Percentiles rank a stretch among this genome's conserved stretches.
Conservation (phyloP, 2,113 vertebrate genomes). For the Solenodon paradoxus region DNA sequence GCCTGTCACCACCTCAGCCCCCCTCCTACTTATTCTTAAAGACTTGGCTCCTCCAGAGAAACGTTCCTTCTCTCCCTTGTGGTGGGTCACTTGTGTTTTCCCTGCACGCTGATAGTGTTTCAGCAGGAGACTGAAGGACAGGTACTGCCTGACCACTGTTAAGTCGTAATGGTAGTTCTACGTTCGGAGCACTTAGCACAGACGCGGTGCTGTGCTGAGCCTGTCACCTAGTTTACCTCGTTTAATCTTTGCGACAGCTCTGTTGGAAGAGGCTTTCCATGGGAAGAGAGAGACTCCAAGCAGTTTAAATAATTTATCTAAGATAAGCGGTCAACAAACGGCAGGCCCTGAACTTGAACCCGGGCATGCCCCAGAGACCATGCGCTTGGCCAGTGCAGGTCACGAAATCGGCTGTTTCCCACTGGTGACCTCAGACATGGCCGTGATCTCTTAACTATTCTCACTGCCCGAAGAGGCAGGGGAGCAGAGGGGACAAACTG, state of each 20-base stretch:
- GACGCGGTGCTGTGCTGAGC: background rate
- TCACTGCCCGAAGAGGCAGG: background rate
- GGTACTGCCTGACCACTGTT: too few species aligned
- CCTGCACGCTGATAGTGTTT: too few species aligned
- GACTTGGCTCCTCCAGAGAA: background rate
- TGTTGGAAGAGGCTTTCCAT: background rate
- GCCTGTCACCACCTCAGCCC: accelerated
- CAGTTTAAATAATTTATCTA: background rate
- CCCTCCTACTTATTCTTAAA: background rate
- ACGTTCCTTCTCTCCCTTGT: background rate
- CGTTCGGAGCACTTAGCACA: background rate
- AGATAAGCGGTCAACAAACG: background rate
- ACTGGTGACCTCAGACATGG: background rate
- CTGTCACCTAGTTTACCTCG: background rate
- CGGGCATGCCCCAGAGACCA: background rate
- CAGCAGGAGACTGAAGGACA: too few species aligned
- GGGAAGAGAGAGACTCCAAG: background rate
- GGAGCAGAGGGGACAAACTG: background rate
- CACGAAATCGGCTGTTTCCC: background rate
- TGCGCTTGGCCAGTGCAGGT: background rate
- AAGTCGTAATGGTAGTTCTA: too few species aligned
- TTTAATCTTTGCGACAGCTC: background rate
- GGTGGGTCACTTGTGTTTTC: background rate
- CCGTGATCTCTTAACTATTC: background rate
- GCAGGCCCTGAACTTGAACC: background rate